Base-by-base conservation (phyloP, 2,113 vertebrate genomes). In the Callorhinus ursinus region DNA sequence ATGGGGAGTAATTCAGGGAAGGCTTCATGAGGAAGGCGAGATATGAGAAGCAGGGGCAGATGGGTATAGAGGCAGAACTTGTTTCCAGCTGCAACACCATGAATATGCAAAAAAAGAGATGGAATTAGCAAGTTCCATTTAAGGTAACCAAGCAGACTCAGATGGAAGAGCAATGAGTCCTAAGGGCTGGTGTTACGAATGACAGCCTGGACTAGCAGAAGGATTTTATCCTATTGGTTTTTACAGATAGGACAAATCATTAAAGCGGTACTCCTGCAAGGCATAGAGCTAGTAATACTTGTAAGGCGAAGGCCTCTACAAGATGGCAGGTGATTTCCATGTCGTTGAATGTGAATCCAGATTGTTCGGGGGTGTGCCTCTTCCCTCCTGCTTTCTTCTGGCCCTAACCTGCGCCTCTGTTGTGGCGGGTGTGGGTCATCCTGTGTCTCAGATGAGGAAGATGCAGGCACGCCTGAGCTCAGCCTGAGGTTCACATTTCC, bases 271-370 rank as follows among this genome's bases (percentile, higher is more conserved):
- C 42, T 7, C 0, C 13, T 3, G 16, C 16, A 1, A 10, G 1
- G 13, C 12, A 0, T 0, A 26, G 1, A 11, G 39, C 24, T 0
- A 7, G 49, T 1, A 31, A 3, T 69, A 55, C 31, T 33, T 26
- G 24, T 13, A 14, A 88, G 46, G n/a, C 4, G 57, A 57, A 65
- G 39, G 88, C 33, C 1, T 2, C 9, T 31, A 3, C 16, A 6
- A 5, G 46, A 15, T 33, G 12, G 63, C 46, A 31, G 24, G 1
- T 33, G 19, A 16, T 7, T 31, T 69, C 85, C 13, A 1, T 1
- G 42, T 14, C 18, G 59, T 19, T 11, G 19, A 46, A 3, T 14
- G 51, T 31, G 33, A 21, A 61, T 46, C 74, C 24, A 49, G 59
- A 36, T 55, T 16, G 63, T 33, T 24, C 16, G 19, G 4, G 7